Evolutionary conservation across 30 jellyfish, hydroid and myxozoan species (phyloP), one percentile per base, ranked within the genome.

Genomic region (Chironex yamaguchii): DNA sequence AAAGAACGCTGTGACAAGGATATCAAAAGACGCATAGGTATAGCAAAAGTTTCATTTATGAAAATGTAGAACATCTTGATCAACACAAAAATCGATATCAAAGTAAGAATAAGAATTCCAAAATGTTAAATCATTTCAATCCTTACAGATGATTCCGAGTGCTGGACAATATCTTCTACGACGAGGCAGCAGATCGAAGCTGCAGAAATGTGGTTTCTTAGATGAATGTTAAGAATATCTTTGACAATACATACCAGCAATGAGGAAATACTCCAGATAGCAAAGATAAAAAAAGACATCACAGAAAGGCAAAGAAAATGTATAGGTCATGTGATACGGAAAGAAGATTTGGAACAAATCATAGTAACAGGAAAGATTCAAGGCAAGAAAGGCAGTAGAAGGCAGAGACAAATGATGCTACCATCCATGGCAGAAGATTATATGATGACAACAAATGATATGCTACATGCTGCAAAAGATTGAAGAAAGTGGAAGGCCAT

Each of bases 381-480:
- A n/a, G n/a, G n/a, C n/a, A n/a, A n/a, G n/a, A n/a, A n/a, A n/a
- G n/a, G n/a, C n/a, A n/a, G n/a, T n/a, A n/a, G n/a, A n/a, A n/a
- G n/a, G n/a, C n/a, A n/a, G n/a, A n/a, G n/a, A n/a, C n/a, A n/a
- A n/a, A n/a, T n/a, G n/a, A n/a, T n/a, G n/a, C n/a, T n/a, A n/a
- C n/a, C n/a, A 58, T 58, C 26, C 72, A 58, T 58, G 72, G 0
- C 0, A 58, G 0, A 58, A 0, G 23, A 58, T 14, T 58, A 9
- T 58, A 34, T 34, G 27, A 58, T 58, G 26, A 9, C 12, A 58
- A 58, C 72, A 58, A 58, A 58, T 58, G 17, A 9, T 22, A 58
- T 58, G 72, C 0, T 58, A 0, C 17, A 58, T 58, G 72, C 26
- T 58, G 72, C 72, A 58, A 34, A 22, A 58, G 72, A 58, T 58